Conservation (phyloP, 2,113 vertebrate species). For the Sylvietta virens region DNA sequence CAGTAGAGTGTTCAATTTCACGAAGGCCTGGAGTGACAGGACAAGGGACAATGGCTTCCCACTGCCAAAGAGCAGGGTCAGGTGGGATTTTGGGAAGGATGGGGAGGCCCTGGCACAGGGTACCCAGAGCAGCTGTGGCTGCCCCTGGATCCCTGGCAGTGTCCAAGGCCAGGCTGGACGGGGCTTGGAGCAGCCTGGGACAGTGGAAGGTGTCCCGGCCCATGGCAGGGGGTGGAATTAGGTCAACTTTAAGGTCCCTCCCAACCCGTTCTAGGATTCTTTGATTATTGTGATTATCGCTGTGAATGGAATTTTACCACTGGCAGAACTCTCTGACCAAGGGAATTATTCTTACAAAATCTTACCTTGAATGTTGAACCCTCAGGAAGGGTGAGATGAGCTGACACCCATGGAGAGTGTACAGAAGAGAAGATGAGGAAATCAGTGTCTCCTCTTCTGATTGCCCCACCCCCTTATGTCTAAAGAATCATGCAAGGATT, state of each 20-base stretch:
- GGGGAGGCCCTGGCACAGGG: not conserved
- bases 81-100: not conserved
- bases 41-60: not conserved
- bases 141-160: not conserved
- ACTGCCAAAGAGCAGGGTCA: not conserved
- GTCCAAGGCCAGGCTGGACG: fast-evolving
- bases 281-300: not conserved
- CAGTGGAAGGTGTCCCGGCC: not conserved
- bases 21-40: not conserved
- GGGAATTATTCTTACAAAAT: not conserved
- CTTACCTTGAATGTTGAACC: not conserved
- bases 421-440: not conserved
- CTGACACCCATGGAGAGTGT: not conserved
- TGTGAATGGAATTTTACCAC: not conserved
- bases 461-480: not conserved
- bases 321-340: not conserved
- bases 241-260: not conserved
- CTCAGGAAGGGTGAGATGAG: not conserved
- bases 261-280: not conserved
- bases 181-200: not conserved
- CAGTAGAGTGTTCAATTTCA: not conserved
- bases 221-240: not conserved
- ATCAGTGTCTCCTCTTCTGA: not conserved
- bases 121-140: not conserved
- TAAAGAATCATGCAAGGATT: not conserved